These are phyloP conservation scores for Neosilurus mollespiculum DNA, from an alignment of 2,797 vertebrate genomes.

Conservation along the genomic window DNA sequence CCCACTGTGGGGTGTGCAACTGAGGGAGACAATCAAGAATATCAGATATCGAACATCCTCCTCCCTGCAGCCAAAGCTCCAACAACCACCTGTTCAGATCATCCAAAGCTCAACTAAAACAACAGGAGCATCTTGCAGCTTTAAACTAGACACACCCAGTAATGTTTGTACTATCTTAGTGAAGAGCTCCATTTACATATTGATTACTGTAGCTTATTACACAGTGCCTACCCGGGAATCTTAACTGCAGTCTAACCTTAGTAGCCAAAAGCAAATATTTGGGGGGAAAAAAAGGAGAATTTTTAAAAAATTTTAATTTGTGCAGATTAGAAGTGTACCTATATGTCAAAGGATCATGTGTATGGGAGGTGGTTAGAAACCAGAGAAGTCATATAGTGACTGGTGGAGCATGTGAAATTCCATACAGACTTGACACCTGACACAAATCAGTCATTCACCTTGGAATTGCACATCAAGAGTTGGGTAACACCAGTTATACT, in stretches of 20 bases:
- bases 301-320: not conserved
- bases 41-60: constrained; percentile 24
- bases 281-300: too few relatives aligned
- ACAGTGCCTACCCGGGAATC: not conserved
- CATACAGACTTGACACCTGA: not conserved
- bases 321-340: not conserved
- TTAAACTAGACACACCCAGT: not conserved
- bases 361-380: not conserved
- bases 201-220: not conserved
- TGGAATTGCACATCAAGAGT: not conserved
- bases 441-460: not conserved
- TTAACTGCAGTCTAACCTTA: not conserved
- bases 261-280: not conserved
- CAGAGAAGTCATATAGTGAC: not conserved
- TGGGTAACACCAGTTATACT: not conserved
- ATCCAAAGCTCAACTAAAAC: constrained; percentile 1
- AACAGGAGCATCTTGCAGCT: constrained; percentile 1
- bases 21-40: not conserved
- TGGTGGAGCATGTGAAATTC: not conserved
- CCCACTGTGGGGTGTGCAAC: constrained; percentile 28
- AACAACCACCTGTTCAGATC: not conserved
- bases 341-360: not conserved
- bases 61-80: constrained; percentile 3
- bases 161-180: not conserved
- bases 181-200: not conserved